phyloP scores from a whole-genome alignment of 2,888 invertebrate genomes.

The Blastobasis adustella region DNA sequence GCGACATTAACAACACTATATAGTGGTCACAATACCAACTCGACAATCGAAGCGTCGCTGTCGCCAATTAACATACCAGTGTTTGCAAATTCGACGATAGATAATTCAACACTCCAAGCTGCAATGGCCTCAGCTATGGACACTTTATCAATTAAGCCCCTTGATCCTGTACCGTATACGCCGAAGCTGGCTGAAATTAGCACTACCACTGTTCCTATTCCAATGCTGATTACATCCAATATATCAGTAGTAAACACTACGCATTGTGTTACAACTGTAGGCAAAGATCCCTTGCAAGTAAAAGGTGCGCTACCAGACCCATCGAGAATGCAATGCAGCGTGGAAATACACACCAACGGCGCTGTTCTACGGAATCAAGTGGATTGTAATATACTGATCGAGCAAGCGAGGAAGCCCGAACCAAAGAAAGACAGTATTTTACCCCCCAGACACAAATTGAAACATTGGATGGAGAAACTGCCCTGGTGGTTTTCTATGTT shows the following conservation, averaged over 20 bases:
- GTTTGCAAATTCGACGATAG: constrained; percentile 14
- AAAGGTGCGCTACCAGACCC: constrained; percentile 40
- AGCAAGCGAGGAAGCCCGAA: constrained; percentile 50
- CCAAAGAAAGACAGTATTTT: constrained; percentile 19
- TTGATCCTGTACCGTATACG: not conserved
- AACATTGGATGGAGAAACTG: not conserved
- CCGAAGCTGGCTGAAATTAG: not conserved
- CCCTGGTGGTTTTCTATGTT: not conserved
- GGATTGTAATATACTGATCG: constrained; percentile 42
- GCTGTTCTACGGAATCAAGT: constrained; percentile 35
- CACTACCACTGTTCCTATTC: not conserved
- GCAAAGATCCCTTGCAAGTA: constrained; percentile 42
- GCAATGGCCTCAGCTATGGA: not conserved
- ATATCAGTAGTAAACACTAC: constrained; percentile 27
- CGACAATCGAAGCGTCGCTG: not conserved
- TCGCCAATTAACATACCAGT: not conserved
- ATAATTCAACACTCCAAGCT: not conserved
- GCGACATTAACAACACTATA: no score
- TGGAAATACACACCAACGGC: constrained; percentile 45
- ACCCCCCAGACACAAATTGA: not conserved
- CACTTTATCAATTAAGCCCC: not conserved
- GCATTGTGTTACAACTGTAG: constrained; percentile 29
- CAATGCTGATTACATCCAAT: constrained; percentile 5
- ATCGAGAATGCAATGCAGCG: constrained; percentile 41
- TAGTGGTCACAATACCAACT: not conserved